Conservation (phyloP, 2,888 invertebrate species). For the Nomada goodeniana region DNA sequence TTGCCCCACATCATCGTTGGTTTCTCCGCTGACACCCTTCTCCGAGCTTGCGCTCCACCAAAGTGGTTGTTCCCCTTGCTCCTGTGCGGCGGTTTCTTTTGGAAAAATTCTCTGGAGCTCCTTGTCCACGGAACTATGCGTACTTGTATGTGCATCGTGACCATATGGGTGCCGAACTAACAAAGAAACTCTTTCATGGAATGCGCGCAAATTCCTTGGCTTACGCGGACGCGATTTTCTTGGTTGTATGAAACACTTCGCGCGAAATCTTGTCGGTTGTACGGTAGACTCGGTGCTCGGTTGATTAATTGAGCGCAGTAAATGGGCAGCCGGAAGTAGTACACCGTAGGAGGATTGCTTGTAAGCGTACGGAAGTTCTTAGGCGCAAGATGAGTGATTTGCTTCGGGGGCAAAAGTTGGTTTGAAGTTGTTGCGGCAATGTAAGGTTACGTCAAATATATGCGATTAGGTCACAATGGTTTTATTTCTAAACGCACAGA, state of each 20-base stretch:
- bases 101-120: conserved; percentile 39
- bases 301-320: conserved; percentile 3
- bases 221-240: conserved; percentile 12
- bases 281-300: neutral
- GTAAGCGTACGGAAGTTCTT: neutral
- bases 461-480: neutral
- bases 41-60: neutral
- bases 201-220: conserved; percentile 24
- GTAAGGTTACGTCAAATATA: neutral
- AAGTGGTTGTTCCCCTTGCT: conserved; percentile 20
- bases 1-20: conserved; percentile 56
- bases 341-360: neutral
- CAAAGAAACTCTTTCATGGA: conserved; percentile 25
- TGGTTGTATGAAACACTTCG: neutral
- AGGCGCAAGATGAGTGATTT: no score
- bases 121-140: conserved; percentile 11
- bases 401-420: no score
- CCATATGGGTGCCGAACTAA: neutral
- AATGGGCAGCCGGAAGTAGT: conserved; percentile 12
- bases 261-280: conserved; percentile 19
- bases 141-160: neutral
- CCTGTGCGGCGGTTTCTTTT: conserved; percentile 28
- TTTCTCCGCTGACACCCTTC: conserved; percentile 45
- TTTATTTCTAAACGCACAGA: neutral
- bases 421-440: no score